A percentile compares a stretch with the other conserved stretches of the same genome.
Evolutionary conservation across 2,888 invertebrate genomes (phyloP).

Genomic region (Hydraecia micacea): DNA sequence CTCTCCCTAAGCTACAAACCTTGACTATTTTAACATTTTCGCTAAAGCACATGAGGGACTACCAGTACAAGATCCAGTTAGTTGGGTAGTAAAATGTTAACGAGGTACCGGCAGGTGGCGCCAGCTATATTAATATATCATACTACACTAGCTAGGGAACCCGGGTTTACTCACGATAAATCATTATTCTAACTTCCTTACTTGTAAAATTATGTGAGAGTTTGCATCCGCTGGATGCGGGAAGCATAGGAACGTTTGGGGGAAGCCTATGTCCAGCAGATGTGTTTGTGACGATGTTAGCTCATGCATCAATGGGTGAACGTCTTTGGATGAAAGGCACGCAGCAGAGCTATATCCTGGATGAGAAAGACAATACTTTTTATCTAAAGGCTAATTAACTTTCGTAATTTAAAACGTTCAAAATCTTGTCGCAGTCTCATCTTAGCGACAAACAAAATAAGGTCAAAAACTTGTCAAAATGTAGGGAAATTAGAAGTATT

Average conservation of each 20-base stretch:
- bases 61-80: constrained; percentile 68
- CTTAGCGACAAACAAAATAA: too few relatives aligned
- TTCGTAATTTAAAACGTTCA: too few relatives aligned
- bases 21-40: constrained; percentile 1
- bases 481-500: too few relatives aligned
- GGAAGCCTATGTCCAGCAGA: neutral
- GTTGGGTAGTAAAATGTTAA: constrained; percentile 72
- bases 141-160: constrained; percentile 40
- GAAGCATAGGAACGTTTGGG: neutral
- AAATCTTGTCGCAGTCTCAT: too few relatives aligned
- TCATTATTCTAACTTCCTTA: neutral
- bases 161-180: constrained; percentile 21
- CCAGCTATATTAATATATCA: constrained; percentile 63
- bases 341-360: too few relatives aligned
- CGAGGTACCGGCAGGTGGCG: constrained; percentile 77
- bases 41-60: constrained; percentile 32
- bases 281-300: neutral
- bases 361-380: too few relatives aligned
- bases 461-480: too few relatives aligned
- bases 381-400: too few relatives aligned
- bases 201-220: neutral
- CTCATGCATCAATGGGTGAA: too few relatives aligned
- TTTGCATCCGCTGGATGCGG: neutral
- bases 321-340: too few relatives aligned
- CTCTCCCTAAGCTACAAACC: neutral